phyloP scores from a whole-genome alignment of 2,888 invertebrate species.

The Alitta virens region DNA sequence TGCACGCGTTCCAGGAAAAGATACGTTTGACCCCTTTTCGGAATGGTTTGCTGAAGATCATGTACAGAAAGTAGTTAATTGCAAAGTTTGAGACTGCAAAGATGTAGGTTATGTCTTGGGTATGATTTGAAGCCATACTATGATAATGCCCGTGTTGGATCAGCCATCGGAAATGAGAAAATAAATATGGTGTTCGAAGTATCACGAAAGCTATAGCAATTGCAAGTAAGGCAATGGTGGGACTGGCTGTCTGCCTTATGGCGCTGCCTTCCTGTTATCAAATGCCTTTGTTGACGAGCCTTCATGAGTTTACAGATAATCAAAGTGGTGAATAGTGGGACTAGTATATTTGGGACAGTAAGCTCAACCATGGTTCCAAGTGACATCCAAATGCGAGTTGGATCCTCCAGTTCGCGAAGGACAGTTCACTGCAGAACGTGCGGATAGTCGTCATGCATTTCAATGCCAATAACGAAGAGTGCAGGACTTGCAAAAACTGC shows the following conservation, averaged over 20 bases:
- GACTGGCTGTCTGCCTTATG: background rate
- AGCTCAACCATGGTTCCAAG: constrained; percentile 2
- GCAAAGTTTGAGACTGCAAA: constrained; percentile 6
- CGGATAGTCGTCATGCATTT: background rate
- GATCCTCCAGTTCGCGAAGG: background rate
- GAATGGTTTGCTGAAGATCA: constrained; percentile 2
- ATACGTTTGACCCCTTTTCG: background rate
- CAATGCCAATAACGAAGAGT: background rate
- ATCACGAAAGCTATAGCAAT: constrained; percentile 8
- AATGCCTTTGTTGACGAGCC: background rate
- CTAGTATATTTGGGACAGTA: constrained; percentile 3
- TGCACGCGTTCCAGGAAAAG: too few species aligned
- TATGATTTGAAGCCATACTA: background rate
- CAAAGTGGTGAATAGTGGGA: constrained; percentile 7
- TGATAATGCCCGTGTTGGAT: background rate
- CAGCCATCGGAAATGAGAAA: background rate
- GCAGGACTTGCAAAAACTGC: background rate
- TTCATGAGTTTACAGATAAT: constrained; percentile 5
- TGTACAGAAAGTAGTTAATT: constrained; percentile 9
- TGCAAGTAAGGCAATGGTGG: constrained; percentile 5
- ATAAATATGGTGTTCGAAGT: constrained; percentile 5
- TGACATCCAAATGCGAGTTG: constrained; percentile 1
- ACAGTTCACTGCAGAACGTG: constrained; percentile 4
- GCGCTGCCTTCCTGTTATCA: background rate
- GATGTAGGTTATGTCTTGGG: constrained; percentile 3